Conservation (phyloP, 2,797 vertebrate genomes). For the Sebastes umbrosus region DNA sequence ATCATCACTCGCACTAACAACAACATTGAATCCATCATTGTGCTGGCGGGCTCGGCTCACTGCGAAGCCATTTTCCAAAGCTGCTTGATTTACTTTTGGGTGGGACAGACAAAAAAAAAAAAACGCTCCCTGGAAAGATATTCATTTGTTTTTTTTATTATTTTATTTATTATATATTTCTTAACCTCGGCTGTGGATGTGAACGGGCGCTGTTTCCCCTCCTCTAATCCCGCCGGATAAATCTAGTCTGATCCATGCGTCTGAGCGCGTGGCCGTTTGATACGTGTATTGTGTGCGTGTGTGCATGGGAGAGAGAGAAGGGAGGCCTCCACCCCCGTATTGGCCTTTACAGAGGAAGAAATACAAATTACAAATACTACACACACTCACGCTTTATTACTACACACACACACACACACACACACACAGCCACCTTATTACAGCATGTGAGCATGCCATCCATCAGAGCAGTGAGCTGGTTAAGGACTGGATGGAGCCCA, state of each 20-base stretch:
- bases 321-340: not conserved
- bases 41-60: not conserved
- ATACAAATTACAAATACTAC: conserved; percentile 31
- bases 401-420: not conserved
- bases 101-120: conserved; percentile 6
- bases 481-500: conserved; percentile 60
- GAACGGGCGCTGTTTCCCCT: conserved; percentile 8
- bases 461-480: conserved; percentile 62
- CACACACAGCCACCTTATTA: conserved; percentile 35
- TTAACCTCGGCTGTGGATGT: not conserved
- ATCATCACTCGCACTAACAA: conserved; percentile 32
- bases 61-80: not conserved
- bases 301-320: not conserved
- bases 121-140: conserved; percentile 20
- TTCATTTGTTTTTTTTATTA: not conserved
- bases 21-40: conserved; percentile 46
- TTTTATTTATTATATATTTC: not conserved
- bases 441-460: conserved; percentile 57
- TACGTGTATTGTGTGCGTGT: not conserved
- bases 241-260: conserved; percentile 41
- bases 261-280: conserved; percentile 6
- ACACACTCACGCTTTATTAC: not conserved
- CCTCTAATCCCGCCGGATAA: conserved; percentile 42
- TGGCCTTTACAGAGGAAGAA: conserved; percentile 23
- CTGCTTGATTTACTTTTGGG: conserved; percentile 25